These are phyloP conservation scores for Drosophila nr. perissopoda DNA, from an alignment of 2,888 invertebrate genomes.

Conservation along the genomic window DNA sequence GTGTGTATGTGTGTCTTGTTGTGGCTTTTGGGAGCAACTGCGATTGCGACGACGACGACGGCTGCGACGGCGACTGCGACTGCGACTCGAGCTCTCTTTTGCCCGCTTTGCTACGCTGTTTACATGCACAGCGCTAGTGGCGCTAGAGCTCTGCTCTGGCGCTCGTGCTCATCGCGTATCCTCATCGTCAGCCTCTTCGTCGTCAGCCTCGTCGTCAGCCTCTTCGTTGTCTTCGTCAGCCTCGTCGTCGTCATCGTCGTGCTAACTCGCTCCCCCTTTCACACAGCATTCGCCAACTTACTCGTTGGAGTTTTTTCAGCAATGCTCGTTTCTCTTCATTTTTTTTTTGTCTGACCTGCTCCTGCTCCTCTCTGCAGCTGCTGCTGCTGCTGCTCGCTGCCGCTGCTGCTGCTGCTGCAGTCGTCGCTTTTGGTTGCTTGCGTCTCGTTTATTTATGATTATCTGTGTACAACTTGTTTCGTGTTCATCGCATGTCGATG, in stretches of 20 bases:
- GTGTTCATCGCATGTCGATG: constrained; percentile 79
- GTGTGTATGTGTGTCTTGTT: constrained; percentile 7
- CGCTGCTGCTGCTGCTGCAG: constrained; percentile 10
- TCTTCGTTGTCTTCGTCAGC: constrained; percentile 12
- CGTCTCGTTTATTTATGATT: constrained; percentile 82
- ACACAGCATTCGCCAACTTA: constrained; percentile 4
- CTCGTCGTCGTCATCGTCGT: constrained; percentile 27
- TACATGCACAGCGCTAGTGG: constrained; percentile 38
- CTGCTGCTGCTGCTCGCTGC: not conserved
- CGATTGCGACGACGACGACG: constrained; percentile 1
- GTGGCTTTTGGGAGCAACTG: constrained; percentile 7
- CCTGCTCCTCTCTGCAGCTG: not conserved
- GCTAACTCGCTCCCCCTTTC: constrained; percentile 62
- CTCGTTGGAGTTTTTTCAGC: constrained; percentile 5
- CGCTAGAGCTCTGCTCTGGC: constrained; percentile 53
- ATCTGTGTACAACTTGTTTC: constrained; percentile 82
- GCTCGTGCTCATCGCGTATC: constrained; percentile 10
- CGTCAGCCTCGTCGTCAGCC: constrained; percentile 39
- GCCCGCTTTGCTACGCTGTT: constrained; percentile 40
- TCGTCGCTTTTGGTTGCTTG: constrained; percentile 44
- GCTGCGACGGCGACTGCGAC: constrained; percentile 41
- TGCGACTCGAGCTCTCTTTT: constrained; percentile 37
- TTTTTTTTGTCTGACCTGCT: constrained; percentile 12
- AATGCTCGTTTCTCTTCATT: constrained; percentile 22
- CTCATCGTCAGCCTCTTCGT: constrained; percentile 27